Percentiles rank a stretch among this genome's conserved stretches.
Conservation (phyloP, 2,797 vertebrate species). For the Lepus oiostolus region DNA sequence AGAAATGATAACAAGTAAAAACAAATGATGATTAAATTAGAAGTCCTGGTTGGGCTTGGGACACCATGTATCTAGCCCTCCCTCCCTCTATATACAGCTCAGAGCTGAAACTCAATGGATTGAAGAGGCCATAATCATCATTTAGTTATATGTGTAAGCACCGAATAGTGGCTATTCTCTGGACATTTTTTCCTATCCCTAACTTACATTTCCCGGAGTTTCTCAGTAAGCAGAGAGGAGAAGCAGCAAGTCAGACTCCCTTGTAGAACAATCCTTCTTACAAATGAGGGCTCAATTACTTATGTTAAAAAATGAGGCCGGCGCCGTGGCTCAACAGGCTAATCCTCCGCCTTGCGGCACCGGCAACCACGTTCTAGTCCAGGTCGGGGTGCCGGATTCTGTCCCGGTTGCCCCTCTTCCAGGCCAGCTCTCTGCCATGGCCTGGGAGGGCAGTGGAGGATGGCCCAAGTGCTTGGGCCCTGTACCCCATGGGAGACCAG, state of each 20-base stretch:
- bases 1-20: conserved; percentile 11
- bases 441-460: too few species aligned
- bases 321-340: too few species aligned
- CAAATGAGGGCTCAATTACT: background rate
- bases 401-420: too few species aligned
- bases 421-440: too few species aligned
- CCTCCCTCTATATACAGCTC: background rate
- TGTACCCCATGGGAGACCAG: too few species aligned
- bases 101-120: background rate
- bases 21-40: background rate
- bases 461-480: too few species aligned
- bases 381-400: too few species aligned
- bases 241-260: background rate
- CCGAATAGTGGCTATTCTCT: background rate
- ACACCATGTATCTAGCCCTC: background rate
- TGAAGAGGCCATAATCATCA: background rate
- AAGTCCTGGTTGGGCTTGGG: background rate
- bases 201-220: background rate
- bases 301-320: background rate
- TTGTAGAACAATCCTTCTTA: background rate
- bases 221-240: background rate
- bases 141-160: background rate
- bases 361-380: too few species aligned
- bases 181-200: background rate
- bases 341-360: too few species aligned